Evolutionary conservation across 2,113 vertebrate genomes (phyloP), one percentile per base, ranked within the genome.

Genomic region (Gymnorhina tibicen): DNA sequence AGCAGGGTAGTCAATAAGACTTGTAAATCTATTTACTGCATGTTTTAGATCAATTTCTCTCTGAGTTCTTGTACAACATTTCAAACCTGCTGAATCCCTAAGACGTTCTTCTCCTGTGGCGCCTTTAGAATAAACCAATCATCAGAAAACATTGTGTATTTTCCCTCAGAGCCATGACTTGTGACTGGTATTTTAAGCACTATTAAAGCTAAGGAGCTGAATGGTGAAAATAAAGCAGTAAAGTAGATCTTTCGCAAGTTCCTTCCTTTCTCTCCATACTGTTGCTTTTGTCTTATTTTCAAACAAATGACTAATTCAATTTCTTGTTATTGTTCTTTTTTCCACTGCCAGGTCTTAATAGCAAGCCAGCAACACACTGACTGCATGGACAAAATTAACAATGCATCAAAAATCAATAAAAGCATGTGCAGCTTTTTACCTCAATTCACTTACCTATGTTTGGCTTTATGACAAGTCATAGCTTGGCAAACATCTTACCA

Each of bases 11-110:
- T 92, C 90, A 92, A 46, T 85, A 89, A 77, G 59, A 80, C 30
- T 73, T 87, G 76, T 78, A 96, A 80, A 94, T 92, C 35, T 49
- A 77, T 94, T 86, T 95, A 85, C 84, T 85, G 33, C 47, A 66
- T 91, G 52, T 83, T 93, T 93, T 75, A 95, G 63, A 94, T 92
- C 74, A 62, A 89, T 96, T 93, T 95, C 70, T 60, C 72, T 81
- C 49, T 69, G 53, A 82, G 30, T 83, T 87, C 80, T 92, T 91
- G 69, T 63, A 63, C 63, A 93, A 59, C 13, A 70, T 59, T 94
- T 83, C 59, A 87, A 88, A 92, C 46, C 22, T 87, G 33, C 50
- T 60, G 69, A 95, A 87, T 14, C 8, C 28, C 55, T 12, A 41
- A 89, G 87, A 85, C 1, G 3, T 87, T 59, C 9, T 87, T 92